phyloP scores from a whole-genome alignment of 1,140 invertebrate genomes.

The Microplitis mediator region DNA sequence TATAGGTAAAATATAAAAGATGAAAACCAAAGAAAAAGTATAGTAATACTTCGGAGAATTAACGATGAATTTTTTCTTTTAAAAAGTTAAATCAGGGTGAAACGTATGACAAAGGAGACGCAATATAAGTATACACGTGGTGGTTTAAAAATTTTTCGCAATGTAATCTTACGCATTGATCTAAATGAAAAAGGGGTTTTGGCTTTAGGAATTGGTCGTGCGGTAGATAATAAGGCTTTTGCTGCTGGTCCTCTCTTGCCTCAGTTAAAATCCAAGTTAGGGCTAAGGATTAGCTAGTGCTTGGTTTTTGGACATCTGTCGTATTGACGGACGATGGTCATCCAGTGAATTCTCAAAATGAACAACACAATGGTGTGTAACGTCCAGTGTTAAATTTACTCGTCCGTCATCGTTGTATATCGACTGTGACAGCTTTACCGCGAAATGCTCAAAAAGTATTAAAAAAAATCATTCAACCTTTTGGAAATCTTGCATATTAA shows the following conservation, averaged over 20 bases:
- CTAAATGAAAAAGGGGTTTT: constrained; percentile 42
- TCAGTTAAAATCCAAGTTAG: constrained; percentile 52
- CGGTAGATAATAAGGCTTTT: constrained; percentile 49
- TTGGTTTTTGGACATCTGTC: constrained; percentile 56
- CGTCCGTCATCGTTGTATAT: constrained; percentile 23
- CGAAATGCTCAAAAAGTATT: constrained; percentile 1
- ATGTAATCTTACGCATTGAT: constrained; percentile 63
- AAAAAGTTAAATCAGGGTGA: constrained; percentile 2
- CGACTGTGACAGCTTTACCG: constrained; percentile 2
- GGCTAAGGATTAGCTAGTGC: constrained; percentile 51
- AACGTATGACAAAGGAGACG: constrained; percentile 39
- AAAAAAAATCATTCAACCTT: not conserved
- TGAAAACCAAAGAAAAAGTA: not conserved
- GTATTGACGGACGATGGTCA: constrained; percentile 58
- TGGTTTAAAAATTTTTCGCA: constrained; percentile 50
- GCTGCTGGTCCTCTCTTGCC: constrained; percentile 48
- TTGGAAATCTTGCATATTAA: not conserved
- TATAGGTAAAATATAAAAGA: too few species aligned
- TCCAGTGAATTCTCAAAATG: constrained; percentile 51
- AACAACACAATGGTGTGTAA: constrained; percentile 51
- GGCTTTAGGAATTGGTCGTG: constrained; percentile 37
- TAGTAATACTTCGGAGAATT: constrained; percentile 7
- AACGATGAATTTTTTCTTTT: not conserved
- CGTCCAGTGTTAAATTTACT: constrained; percentile 25
- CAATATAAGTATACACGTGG: constrained; percentile 13